Conservation (phyloP, 2,888 invertebrate species). For the Neria commutata region DNA sequence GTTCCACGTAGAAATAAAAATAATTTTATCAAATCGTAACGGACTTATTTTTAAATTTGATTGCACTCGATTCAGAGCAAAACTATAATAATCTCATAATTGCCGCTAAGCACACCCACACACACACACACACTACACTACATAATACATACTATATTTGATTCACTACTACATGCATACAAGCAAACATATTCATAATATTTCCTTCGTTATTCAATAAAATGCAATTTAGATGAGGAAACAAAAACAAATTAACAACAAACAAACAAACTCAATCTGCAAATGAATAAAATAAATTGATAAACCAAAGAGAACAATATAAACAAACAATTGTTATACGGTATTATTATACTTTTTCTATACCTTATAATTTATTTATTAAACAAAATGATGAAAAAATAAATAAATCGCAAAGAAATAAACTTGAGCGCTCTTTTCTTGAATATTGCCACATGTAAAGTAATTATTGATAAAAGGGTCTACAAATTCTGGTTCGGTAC, state of each 20-base stretch:
- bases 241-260: constrained; percentile 19
- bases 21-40: no score
- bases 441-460: no score
- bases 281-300: constrained; percentile 15
- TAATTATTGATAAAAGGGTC: no score
- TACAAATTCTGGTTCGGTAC: no score
- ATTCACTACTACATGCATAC: constrained; percentile 27
- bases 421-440: no score
- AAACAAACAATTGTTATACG: constrained; percentile 57
- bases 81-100: no score
- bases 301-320: constrained; percentile 22
- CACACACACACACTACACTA: constrained; percentile 25
- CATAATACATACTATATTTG: constrained; percentile 30
- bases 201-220: constrained; percentile 30
- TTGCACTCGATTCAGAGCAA: no score
- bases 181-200: constrained; percentile 15
- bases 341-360: constrained; percentile 61
- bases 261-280: constrained; percentile 32
- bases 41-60: no score
- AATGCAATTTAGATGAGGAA: constrained; percentile 19
- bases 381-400: constrained; percentile 41
- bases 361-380: constrained; percentile 59
- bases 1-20: no score
- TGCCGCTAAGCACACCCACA: constrained; percentile 16
- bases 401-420: no score